Percentiles rank a stretch among this genome's conserved stretches.
These are phyloP conservation scores for Zoroaster sp. DNA, from an alignment of 53 echinoderm and acorn worm species.

Conservation along the genomic window DNA sequence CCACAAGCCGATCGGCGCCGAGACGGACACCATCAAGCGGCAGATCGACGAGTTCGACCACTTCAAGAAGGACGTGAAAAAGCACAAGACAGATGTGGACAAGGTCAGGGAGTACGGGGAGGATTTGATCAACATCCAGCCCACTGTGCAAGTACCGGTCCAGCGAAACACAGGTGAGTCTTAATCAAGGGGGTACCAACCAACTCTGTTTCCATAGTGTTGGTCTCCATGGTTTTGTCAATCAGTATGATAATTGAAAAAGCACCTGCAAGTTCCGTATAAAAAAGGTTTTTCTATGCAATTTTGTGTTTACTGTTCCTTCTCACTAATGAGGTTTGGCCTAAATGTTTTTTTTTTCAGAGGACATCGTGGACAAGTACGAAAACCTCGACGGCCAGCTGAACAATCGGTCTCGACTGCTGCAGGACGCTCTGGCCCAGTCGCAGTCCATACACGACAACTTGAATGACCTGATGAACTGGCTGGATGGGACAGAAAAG, in stretches of 20 bases:
- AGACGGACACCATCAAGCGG: slow-evolving; percentile 81
- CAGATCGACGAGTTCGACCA: slow-evolving; percentile 85
- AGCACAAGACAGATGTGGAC: slow-evolving; percentile 83
- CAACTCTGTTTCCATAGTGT: too few relatives aligned
- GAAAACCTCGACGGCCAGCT: slow-evolving; percentile 71
- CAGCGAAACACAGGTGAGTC: slow-evolving; percentile 76
- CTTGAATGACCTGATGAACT: slow-evolving; percentile 82
- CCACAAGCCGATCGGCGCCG: slow-evolving; percentile 83
- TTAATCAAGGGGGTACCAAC: too few relatives aligned
- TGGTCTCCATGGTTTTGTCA: too few relatives aligned
- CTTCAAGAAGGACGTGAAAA: slow-evolving; percentile 84
- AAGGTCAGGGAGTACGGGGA: slow-evolving; percentile 65
- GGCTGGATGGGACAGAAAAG: slow-evolving; percentile 89
- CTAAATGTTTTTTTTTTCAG: slow-evolving; percentile 68
- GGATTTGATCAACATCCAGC: slow-evolving; percentile 74
- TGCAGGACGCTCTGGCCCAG: slow-evolving; percentile 87
- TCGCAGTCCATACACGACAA: slow-evolving; percentile 93
- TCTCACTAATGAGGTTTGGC: too few relatives aligned
- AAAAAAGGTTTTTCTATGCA: too few relatives aligned
- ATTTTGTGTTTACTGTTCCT: too few relatives aligned
- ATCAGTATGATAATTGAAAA: too few relatives aligned
- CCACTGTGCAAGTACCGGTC: slow-evolving; percentile 59
- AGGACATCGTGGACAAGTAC: slow-evolving; percentile 81
- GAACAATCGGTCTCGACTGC: slow-evolving; percentile 68
- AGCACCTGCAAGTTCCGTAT: too few relatives aligned